Evolutionary conservation across 2,113 vertebrate species (phyloP).

Genomic region (Phrynosoma blainvillii): DNA sequence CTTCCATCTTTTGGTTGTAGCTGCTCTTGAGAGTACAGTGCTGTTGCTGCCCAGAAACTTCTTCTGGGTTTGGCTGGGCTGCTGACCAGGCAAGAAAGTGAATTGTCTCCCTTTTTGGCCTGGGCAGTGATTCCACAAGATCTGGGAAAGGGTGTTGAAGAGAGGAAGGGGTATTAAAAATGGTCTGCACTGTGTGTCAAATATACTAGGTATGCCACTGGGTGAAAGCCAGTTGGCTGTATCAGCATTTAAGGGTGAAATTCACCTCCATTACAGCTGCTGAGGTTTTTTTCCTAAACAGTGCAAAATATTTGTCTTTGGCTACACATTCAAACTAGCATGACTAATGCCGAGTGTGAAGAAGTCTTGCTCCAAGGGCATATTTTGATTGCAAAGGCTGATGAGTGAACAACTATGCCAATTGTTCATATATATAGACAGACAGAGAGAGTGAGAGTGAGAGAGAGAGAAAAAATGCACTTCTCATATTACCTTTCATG

Average conservation of each 20-base stretch:
- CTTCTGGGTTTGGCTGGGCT: too few species aligned
- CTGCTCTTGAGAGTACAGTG: too few species aligned
- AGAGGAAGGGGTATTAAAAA: too few species aligned
- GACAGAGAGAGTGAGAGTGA: neutral
- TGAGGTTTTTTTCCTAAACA: neutral
- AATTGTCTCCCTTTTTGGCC: too few species aligned
- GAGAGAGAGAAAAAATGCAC: neutral
- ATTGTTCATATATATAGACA: neutral
- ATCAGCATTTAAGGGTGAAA: neutral
- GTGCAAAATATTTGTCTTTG: neutral
- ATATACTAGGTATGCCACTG: too few species aligned
- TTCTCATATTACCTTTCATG: too few species aligned
- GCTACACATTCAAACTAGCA: accelerated
- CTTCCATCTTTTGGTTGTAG: too few species aligned
- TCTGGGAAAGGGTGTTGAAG: too few species aligned
- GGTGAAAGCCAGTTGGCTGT: neutral
- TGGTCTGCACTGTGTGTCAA: too few species aligned
- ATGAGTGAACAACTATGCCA: neutral
- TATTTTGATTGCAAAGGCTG: neutral
- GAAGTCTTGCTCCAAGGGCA: neutral
- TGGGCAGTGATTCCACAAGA: too few species aligned
- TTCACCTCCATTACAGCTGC: neutral
- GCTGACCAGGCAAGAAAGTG: too few species aligned
- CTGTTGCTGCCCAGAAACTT: too few species aligned
- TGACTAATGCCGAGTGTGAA: neutral